Evolutionary conservation across 2,888 invertebrate species (phyloP), one percentile per base, ranked within the genome.

Genomic region (Germaria angustata): DNA sequence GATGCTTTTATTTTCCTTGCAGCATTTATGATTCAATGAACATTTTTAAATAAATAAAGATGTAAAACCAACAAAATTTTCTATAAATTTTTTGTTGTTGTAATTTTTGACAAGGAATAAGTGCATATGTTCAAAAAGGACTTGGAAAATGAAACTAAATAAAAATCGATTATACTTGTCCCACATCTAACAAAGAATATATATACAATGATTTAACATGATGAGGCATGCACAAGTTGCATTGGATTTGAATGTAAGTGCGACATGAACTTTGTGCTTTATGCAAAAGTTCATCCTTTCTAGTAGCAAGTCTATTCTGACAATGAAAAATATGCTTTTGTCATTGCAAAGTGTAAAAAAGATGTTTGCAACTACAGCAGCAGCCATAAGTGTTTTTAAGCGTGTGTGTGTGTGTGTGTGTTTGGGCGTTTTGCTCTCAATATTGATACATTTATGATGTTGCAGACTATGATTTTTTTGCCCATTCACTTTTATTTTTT

Each of bases 141-240:
- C 15, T 49, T 36, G 17, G 34, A 44, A 66, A 75, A 28, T 5
- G n/a, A 17, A 44, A 41, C 49, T 51, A 49, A 57, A 72, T 9
- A 73, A 68, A 69, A 78, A 82, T 82, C 81, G 81, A 82, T 82
- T 75, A 69, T 51, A 71, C 73, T 82, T 82, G 81, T 78, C 73
- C 81, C 65, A 82, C 73, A 75, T 78, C 51, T 34, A 72, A 72
- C 41, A 59, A 77, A 68, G 44, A 55, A 39, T n/a, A 59, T 28
- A 28, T 28, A 6, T n/a, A n/a, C n/a, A n/a, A n/a, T 75, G 61
- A 39, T 72, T 28, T 39, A 4, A 28, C 41, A 76, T 51, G 44
- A 55, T 55, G 66, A 61, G 41, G 57, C 59, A 49, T 49, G 59
- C 24, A 34, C 15, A 39, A 55, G 17, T 32, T 28, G 22, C 13